Evolutionary conservation across 1,140 invertebrate genomes (phyloP).

Genomic region (Metaphire vulgaris): DNA sequence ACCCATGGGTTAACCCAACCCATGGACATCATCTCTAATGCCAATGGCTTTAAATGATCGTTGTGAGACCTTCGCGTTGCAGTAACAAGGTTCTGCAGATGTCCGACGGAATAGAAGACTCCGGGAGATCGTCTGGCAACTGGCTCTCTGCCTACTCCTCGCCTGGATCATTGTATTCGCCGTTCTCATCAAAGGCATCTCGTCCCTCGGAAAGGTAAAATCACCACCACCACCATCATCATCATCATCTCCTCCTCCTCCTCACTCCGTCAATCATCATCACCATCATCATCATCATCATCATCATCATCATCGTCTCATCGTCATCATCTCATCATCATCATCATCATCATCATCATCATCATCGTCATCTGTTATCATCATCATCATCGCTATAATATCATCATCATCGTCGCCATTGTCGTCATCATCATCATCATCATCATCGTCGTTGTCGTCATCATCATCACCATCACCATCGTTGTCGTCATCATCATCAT

Average conservation of each 20-base stretch:
- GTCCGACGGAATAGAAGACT: slow-evolving; percentile 67
- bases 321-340: neutral
- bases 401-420: neutral
- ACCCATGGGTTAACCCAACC: too few species aligned
- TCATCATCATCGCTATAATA: too few species aligned
- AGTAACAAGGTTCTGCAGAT: slow-evolving; percentile 32
- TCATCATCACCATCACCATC: neutral
- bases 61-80: too few species aligned
- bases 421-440: neutral
- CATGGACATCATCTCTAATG: neutral
- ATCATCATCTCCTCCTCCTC: too few species aligned
- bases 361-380: neutral
- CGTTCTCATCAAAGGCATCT: slow-evolving; percentile 44
- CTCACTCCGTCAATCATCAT: too few species aligned
- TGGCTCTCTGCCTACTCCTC: slow-evolving; percentile 41
- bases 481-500: neutral
- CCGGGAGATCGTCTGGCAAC: slow-evolving; percentile 64
- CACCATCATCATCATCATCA: neutral
- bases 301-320: too few species aligned
- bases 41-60: too few species aligned
- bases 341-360: neutral
- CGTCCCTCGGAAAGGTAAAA: slow-evolving; percentile 51
- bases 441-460: neutral
- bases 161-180: slow-evolving; percentile 48
- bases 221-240: neutral